phyloP scores from a whole-genome alignment of 2,888 invertebrate species.

The Carabus problematicus region DNA sequence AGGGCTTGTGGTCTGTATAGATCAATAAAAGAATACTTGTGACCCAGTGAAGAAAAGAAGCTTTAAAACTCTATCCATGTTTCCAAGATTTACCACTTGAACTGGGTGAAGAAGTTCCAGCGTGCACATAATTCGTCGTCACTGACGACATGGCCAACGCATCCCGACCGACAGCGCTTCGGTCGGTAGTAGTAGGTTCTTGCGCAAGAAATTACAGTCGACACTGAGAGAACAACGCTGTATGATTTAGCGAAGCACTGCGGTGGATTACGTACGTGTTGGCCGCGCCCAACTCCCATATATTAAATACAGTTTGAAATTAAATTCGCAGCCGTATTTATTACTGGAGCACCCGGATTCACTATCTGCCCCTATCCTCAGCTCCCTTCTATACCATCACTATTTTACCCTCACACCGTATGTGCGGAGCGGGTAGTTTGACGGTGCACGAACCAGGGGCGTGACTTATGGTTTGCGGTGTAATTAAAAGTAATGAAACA shows the following conservation, averaged over 20 bases:
- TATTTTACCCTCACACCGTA: constrained; percentile 7
- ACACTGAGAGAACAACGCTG: constrained; percentile 4
- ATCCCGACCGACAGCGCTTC: too few relatives aligned
- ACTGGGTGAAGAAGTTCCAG: too few relatives aligned
- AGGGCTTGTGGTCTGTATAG: too few relatives aligned
- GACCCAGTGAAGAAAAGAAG: too few relatives aligned
- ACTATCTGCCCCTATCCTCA: constrained; percentile 6
- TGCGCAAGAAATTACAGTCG: constrained; percentile 11
- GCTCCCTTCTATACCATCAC: background rate
- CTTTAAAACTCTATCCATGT: too few relatives aligned
- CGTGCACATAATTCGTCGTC: too few relatives aligned
- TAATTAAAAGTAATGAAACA: constrained; percentile 40
- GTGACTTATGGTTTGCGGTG: constrained; percentile 28
- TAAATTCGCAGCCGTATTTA: constrained; percentile 40
- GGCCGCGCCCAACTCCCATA: constrained; percentile 33
- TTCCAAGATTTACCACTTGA: too few relatives aligned
- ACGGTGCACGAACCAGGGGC: constrained; percentile 16
- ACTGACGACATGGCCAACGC: too few relatives aligned
- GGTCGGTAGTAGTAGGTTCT: background rate
- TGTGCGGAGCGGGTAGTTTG: constrained; percentile 13
- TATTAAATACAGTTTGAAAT: constrained; percentile 41
- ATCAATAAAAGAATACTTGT: too few relatives aligned
- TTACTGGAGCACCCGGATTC: constrained; percentile 26
- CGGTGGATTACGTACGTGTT: constrained; percentile 34
- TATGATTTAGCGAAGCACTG: constrained; percentile 34